A percentile compares a stretch with the other conserved stretches of the same genome.
Evolutionary conservation across 2,113 vertebrate genomes (phyloP).

Genomic region (Xyliphius kryptos): DNA sequence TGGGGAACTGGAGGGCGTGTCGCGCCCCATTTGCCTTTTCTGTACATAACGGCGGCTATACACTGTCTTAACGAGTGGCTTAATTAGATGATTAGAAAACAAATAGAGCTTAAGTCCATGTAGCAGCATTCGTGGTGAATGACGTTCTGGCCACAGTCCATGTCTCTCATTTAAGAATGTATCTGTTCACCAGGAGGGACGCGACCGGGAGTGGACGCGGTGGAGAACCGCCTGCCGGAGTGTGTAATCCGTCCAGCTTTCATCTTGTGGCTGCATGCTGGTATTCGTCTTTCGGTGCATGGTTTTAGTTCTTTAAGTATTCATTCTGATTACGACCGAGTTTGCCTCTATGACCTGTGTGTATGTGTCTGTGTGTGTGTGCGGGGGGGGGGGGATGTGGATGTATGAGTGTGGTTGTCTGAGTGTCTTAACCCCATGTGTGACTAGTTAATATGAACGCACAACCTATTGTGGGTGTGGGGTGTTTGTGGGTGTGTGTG

Average conservation of each 20-base stretch:
- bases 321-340: slow-evolving; percentile 46
- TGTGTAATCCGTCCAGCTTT: slow-evolving; percentile 56
- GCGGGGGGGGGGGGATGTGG: too few species aligned
- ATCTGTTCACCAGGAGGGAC: slow-evolving; percentile 38
- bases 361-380: too few species aligned
- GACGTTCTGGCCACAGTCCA: slow-evolving; percentile 40
- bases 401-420: too few species aligned
- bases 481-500: too few species aligned
- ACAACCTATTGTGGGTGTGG: too few species aligned
- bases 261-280: slow-evolving; percentile 70
- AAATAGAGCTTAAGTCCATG: slow-evolving; percentile 58
- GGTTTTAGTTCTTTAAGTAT: slow-evolving; percentile 43
- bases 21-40: slow-evolving; percentile 34
- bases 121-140: slow-evolving; percentile 56
- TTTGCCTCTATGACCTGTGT: too few species aligned
- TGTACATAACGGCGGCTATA: slow-evolving; percentile 37
- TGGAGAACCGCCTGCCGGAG: slow-evolving; percentile 42
- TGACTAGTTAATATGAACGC: too few species aligned
- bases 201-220: slow-evolving; percentile 16
- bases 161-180: slow-evolving; percentile 57
- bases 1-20: slow-evolving; percentile 37
- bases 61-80: slow-evolving; percentile 40
- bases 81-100: slow-evolving; percentile 38
- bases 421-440: too few species aligned
- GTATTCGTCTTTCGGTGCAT: slow-evolving; percentile 61